Base-by-base conservation (phyloP, 2,888 invertebrate species). In the Sialis lutaria region DNA sequence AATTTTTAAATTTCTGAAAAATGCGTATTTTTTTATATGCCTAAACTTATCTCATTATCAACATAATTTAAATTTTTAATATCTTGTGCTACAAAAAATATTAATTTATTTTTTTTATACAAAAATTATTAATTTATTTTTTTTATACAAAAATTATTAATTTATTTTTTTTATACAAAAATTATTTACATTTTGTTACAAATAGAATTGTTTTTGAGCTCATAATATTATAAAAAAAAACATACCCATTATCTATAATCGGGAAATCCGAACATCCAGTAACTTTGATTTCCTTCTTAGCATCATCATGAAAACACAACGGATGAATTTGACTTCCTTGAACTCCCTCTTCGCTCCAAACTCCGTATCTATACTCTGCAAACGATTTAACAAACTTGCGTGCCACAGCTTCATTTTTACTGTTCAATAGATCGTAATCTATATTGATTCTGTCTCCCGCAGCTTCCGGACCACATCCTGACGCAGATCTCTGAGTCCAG, bases 301-400 rank as follows among this genome's bases (percentile, higher is more conserved):
- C 66, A 37, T 54, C 57, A 50, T 65, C 64, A 49, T 62, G 64
- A 49, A 72, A 73, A 53, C 73, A 75, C 49, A 67, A 61, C 1
- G 77, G 76, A 56, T 76, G 76, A 34, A 75, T 66, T 1, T 68
- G 66, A 57, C 77, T 77, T 42, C 67, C 68, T 39, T 62, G 61
- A 55, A 69, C 75, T 1, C 78, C 77, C 50, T 72, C 70, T 58
- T 79, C 79, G 54, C 79, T 78, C 58, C 78, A 80, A 4, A 79
- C 72, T 3, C 80, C 80, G 62, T 78, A 81, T 1, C 79, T 70
- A 55, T 75, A 77, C 62, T 75, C 78, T 5, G 75, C 73, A 69
- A 77, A 79, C 55, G 79, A 74, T 54, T 73, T 72, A 1, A 76
- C 68, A 34, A 79, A 56, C 8, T 68, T 61, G 45, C 71, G 67